Evolutionary conservation across 2,797 vertebrate genomes (phyloP).

Genomic region (Zonotrichia albicollis): DNA sequence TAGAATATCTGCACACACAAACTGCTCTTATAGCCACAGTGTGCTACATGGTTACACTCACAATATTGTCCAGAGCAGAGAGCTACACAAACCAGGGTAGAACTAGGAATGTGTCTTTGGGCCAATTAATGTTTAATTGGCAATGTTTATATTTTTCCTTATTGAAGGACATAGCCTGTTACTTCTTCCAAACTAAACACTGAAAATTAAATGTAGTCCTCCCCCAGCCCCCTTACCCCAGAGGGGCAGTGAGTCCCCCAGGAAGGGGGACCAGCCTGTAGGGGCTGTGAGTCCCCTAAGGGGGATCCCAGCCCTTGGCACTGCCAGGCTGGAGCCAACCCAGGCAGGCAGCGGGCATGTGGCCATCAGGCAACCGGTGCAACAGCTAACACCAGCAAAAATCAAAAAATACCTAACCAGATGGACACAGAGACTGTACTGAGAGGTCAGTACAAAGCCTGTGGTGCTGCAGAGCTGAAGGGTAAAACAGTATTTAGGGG

Average conservation of each 20-base stretch:
- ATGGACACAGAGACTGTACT: not conserved
- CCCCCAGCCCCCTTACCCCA: accelerated
- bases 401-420: not conserved
- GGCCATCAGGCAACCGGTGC: not conserved
- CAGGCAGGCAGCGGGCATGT: not conserved
- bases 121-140: not conserved
- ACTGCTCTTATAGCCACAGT: not conserved
- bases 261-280: not conserved
- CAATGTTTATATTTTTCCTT: not conserved
- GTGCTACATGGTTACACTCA: not conserved
- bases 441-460: not conserved
- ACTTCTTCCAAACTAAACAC: not conserved
- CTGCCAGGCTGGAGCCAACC: accelerated
- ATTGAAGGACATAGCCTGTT: accelerated
- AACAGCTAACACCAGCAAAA: not conserved
- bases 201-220: not conserved
- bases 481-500: not conserved
- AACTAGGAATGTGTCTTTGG: not conserved
- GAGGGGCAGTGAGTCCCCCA: not conserved
- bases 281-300: not conserved
- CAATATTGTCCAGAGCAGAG: not conserved
- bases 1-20: not conserved
- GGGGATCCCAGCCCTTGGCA: accelerated
- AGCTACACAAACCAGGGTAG: not conserved
- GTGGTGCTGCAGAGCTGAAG: not conserved